Evolutionary conservation across 1,140 invertebrate species (phyloP), one percentile per base, ranked within the genome.

Genomic region (Lethrus apterus): DNA sequence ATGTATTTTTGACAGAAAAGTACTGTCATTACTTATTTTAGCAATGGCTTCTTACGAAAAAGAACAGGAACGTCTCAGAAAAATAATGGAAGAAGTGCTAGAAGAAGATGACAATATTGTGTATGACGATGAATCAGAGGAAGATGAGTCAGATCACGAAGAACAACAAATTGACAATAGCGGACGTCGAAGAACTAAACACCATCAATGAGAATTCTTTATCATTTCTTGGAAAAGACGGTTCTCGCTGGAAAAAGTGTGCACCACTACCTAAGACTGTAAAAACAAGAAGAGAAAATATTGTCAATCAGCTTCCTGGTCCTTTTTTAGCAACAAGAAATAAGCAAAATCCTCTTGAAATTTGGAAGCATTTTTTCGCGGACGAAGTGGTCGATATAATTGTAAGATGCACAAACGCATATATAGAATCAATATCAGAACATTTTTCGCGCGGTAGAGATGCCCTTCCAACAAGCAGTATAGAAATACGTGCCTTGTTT

Each of bases 401-500:
- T 33, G 31, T 33, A 5, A 33, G 14, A 33, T 33, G 14, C 13
- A 33, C 31, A 4, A 33, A 33, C 14, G 14, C 14, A 33, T 33
- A 33, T 13, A 33, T 33, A 33, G 31, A 33, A 8, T 33, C 13
- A 5, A 8, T 14, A 5, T 5, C 5, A 33, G 31, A 14, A 33
- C 5, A 33, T 5, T 33, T 33, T 33, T 4, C 13, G 5, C 5
- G 41, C 2, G 41, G 17, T 2, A 43, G 41, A 21, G 31, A 44
- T 33, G 30, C 43, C 13, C 17, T 15, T 31, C 18, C 29, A 18
- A 44, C 43, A 3, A 14, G 20, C 18, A 2, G 3, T 7, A 15
- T 15, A 18, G 43, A 44, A 19, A 33, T 44, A 4, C 9, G 17
- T 8, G 3, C 43, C 17, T 23, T 44, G 8, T 34, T 44, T 3